phyloP scores from a whole-genome alignment of 2,888 invertebrate genomes.

The Athalia circularis region DNA sequence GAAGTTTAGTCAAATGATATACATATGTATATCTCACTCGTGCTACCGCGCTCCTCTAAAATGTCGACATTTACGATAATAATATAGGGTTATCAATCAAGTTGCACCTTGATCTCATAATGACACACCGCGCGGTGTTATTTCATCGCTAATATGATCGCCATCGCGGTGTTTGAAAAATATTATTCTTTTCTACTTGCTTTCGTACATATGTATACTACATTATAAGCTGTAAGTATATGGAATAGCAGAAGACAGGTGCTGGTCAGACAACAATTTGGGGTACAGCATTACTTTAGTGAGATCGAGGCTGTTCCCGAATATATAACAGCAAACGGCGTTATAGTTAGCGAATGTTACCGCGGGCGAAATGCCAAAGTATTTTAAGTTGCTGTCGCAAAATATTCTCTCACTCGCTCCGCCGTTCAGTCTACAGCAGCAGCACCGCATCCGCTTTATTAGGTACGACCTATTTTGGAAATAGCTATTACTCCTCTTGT shows the following conservation, averaged over 20 bases:
- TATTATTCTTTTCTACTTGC: not conserved
- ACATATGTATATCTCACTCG: no score
- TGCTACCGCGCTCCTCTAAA: no score
- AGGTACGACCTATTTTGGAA: slow-evolving; percentile 56
- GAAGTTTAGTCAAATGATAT: no score
- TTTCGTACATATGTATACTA: not conserved
- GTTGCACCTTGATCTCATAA: no score
- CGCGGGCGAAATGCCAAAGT: slow-evolving; percentile 40
- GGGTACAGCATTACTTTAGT: slow-evolving; percentile 6
- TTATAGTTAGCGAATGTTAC: not conserved
- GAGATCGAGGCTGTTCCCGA: slow-evolving; percentile 26
- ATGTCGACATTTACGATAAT: no score
- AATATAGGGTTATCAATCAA: no score
- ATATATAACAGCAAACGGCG: not conserved
- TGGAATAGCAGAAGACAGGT: slow-evolving; percentile 32
- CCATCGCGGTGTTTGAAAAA: no score
- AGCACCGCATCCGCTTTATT: slow-evolving; percentile 43
- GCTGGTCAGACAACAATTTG: slow-evolving; percentile 29
- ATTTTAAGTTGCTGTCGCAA: slow-evolving; percentile 40
- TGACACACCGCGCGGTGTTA: no score
- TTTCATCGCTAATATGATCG: no score
- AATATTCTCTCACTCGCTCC: slow-evolving; percentile 23
- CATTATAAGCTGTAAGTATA: not conserved
- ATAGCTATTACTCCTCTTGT: slow-evolving; percentile 46
- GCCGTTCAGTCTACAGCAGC: not conserved